Evolutionary conservation across 2,797 vertebrate genomes (phyloP).

Genomic region (Australoheros facetus): DNA sequence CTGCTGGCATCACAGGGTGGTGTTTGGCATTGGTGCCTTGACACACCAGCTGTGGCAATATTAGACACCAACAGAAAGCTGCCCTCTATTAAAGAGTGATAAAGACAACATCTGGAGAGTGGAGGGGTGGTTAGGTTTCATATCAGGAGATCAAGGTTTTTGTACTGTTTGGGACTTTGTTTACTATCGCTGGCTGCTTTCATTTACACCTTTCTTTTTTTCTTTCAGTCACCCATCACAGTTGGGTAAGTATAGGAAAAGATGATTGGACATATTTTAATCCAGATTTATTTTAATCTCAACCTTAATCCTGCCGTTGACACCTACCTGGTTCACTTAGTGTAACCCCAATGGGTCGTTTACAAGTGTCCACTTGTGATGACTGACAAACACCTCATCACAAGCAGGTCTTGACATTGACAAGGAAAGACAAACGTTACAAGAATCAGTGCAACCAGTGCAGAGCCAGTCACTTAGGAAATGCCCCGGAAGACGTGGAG

Average conservation of each 20-base stretch:
- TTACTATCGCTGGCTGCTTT: background rate
- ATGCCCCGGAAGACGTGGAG: background rate
- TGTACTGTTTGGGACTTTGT: background rate
- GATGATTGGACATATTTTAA: too few relatives aligned
- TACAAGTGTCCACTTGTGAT: background rate
- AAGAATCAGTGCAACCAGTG: background rate
- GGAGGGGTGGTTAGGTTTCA: background rate
- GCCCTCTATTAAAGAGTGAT: too few relatives aligned
- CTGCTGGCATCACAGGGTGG: background rate
- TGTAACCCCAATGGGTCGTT: too few relatives aligned
- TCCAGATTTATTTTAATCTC: too few relatives aligned
- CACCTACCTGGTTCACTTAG: too few relatives aligned
- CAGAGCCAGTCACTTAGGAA: background rate
- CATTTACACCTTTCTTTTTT: background rate
- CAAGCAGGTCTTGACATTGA: rapidly evolving
- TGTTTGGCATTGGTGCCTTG: background rate
- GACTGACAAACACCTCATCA: background rate
- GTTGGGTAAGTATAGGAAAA: too few relatives aligned
- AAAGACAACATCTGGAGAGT: background rate
- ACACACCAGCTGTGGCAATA: background rate
- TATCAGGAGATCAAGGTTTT: background rate
- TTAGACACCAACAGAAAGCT: background rate
- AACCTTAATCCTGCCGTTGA: too few relatives aligned
- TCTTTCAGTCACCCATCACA: too few relatives aligned
- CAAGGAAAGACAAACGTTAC: too few relatives aligned